Evolutionary conservation across 2,113 vertebrate species (phyloP).

Genomic region (Lonchura striata): DNA sequence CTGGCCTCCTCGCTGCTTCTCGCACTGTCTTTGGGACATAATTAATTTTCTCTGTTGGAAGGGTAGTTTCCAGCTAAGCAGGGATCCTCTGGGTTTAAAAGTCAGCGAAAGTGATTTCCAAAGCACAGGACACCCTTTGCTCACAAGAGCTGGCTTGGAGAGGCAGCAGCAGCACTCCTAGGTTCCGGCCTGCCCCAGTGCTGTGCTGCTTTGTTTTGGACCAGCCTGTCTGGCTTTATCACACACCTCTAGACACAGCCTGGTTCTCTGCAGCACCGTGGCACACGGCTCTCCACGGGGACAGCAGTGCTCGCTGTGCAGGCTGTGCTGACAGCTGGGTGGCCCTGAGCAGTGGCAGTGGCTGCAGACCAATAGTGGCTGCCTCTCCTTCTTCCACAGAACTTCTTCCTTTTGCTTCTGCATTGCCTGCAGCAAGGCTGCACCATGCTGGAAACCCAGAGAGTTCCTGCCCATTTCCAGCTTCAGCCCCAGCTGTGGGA

Average conservation of each 20-base stretch:
- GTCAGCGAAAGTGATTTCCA: slow-evolving; percentile 31
- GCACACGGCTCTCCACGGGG: fast-evolving
- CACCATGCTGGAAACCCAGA: neutral
- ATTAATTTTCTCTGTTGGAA: slow-evolving; percentile 43
- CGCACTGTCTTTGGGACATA: neutral
- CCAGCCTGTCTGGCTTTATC: neutral
- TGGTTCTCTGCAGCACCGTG: fast-evolving
- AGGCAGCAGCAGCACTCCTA: fast-evolving
- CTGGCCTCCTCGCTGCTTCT: slow-evolving; percentile 32
- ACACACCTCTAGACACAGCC: neutral
- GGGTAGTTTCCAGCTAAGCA: slow-evolving; percentile 41
- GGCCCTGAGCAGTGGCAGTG: neutral
- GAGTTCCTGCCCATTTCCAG: neutral
- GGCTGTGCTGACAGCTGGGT: neutral
- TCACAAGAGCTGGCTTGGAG: neutral
- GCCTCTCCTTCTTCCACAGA: neutral
- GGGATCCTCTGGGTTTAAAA: slow-evolving; percentile 39
- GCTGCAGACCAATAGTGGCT: neutral
- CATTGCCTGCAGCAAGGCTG: neutral
- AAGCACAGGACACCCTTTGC: slow-evolving; percentile 4
- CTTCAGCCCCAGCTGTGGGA: neutral
- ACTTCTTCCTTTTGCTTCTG: neutral
- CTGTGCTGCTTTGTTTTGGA: neutral
- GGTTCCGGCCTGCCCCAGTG: neutral
- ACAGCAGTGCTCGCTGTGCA: fast-evolving